Conservation (phyloP, 2,113 vertebrate species). For the Nannobrachium achirus region DNA sequence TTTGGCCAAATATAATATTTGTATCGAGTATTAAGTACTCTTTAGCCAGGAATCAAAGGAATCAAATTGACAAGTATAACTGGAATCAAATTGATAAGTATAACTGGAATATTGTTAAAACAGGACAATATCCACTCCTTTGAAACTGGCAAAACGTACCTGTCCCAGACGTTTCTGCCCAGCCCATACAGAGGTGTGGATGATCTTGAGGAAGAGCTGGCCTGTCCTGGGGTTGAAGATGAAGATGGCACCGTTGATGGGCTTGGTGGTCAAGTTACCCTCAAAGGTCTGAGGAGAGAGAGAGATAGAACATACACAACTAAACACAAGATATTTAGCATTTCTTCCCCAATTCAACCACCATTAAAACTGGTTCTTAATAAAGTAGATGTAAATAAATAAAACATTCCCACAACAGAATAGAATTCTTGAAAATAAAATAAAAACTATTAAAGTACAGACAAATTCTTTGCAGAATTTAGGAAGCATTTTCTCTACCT, state of each 20-base stretch:
- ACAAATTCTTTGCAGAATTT: too few relatives aligned
- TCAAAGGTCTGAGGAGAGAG: conserved; percentile 89
- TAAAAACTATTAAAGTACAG: too few relatives aligned
- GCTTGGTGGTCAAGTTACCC: conserved; percentile 98
- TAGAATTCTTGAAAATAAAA: background rate
- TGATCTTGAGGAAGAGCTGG: conserved; percentile 99
- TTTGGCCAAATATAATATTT: too few relatives aligned
- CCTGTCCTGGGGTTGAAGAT: conserved; percentile 99
- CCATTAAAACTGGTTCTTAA: too few relatives aligned
- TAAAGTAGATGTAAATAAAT: background rate
- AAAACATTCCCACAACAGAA: background rate
- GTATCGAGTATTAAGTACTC: too few relatives aligned
- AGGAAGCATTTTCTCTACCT: conserved; percentile 77
- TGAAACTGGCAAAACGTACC: conserved; percentile 75
- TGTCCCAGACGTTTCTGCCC: conserved; percentile 98
- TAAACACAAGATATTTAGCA: background rate
- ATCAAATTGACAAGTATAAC: background rate
- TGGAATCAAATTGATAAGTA: background rate
- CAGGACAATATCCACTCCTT: too few relatives aligned
- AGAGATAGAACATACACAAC: background rate
- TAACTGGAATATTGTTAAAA: too few relatives aligned
- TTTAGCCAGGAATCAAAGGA: too few relatives aligned
- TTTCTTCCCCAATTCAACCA: background rate
- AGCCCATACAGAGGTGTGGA: conserved; percentile 99
- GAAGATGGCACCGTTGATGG: conserved; percentile 99